Base-by-base conservation (phyloP, 2,888 invertebrate species). In the Nycteola revayana region DNA sequence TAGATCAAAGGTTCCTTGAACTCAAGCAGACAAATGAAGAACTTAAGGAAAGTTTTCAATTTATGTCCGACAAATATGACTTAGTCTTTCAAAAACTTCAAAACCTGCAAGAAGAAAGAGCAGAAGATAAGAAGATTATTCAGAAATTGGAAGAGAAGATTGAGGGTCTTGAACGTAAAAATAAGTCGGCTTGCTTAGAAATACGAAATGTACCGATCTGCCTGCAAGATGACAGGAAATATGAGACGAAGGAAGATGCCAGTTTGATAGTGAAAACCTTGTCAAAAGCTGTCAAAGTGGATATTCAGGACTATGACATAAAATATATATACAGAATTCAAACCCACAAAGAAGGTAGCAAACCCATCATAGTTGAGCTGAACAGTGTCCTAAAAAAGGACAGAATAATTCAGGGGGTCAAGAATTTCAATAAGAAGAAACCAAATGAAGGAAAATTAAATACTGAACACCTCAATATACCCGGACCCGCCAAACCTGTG, bases 331-430 rank as follows among this genome's bases (percentile, higher is more conserved):
- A 25, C n/a, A 32, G 22, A 27, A 11, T 27, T 2, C 7, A 8
- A 1, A 27, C 27, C 1, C 1, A 27, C 17, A 33, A 24, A 9
- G 33, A 27, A 9, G 23, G 23, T 6, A 28, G 4, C 24, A 33
- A 18, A 28, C 24, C 33, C n/a, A 33, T 33, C 2, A 7, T 33
- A 14, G 28, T 28, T 7, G 34, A 34, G 5, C 24, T 34, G 18
- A 34, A 28, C 21, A 34, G 34, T 14, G 28, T 34, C 6, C 9
- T 34, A 25, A 34, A 34, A 28, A 28, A 28, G 18, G 28, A 21
- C 8, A 28, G 28, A 28, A 25, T 25, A 24, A 21, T 28, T 10
- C 34, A 20, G 18, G 25, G 11, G 3, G 9, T 34, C 5, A 28
- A 28, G 11, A 25, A 11, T 9, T 21, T 25, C 14, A 23, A 29